Evolutionary conservation across 2,888 invertebrate species (phyloP), one percentile per base, ranked within the genome.

Genomic region (Piscicola geometra): DNA sequence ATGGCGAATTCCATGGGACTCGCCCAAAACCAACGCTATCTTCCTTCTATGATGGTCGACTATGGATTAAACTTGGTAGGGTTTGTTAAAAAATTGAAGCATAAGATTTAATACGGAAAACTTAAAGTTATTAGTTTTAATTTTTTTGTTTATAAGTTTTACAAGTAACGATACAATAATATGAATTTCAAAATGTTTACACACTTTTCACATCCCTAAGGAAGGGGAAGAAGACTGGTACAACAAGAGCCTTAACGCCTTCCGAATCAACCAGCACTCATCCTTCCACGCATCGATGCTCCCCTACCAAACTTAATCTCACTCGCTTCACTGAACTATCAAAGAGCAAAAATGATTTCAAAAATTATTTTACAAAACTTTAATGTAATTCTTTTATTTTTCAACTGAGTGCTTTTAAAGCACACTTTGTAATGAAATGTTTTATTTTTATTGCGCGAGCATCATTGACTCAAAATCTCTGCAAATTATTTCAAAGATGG

Each of bases 221-320:
- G 78, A 82, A 9, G 84, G 84, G 36, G 85, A 95, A 93, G 87
- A 87, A 76, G 95, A 96, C 87, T 97, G 96, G 96, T 97, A 97
- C 90, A 97, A 96, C 89, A 96, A 96, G 88, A 94, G 94, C 83
- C 89, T 97, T 83, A 95, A 95, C 77, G 96, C 96, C 75, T 89
- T 97, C 82, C 90, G 96, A 86, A 97, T 97, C 96, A 92, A 93
- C 75, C 93, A 94, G 28, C 88, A 88, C 83, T 93, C 94, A 81
- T 94, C 95, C 88, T 90, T 96, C 83, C 91, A 94, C 77, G 93
- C 95, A 82, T 94, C 95, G 77, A 95, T 97, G 93, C 89, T 97
- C 81, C 96, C 96, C 86, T 97, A 97, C 88, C 96, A 97, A 80
- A 86, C 87, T 69, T 87, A 86, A 83, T 32, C 76, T 41, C 35